These are phyloP conservation scores for Steinernema khuongi DNA, from an alignment of 1,140 invertebrate species.

Conservation along the genomic window DNA sequence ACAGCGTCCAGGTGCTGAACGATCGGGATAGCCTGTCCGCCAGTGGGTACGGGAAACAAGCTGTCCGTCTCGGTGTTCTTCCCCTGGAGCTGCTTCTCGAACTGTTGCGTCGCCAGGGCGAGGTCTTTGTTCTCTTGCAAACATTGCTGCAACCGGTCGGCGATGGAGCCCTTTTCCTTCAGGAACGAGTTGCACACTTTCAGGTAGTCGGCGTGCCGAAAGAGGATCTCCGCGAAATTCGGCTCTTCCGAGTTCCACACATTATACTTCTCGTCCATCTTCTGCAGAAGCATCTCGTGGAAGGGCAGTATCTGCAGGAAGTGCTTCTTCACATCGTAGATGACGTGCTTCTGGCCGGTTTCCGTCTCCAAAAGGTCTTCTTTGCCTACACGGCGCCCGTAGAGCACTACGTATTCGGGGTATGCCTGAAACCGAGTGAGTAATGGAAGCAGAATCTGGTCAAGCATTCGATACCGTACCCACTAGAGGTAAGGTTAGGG, in stretches of 20 bases:
- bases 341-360: constrained; percentile 16
- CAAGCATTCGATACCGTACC: too few species aligned
- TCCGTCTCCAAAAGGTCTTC: constrained; percentile 17
- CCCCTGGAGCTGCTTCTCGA: constrained; percentile 35
- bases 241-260: constrained; percentile 20
- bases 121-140: constrained; percentile 28
- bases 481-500: too few species aligned
- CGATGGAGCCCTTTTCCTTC: constrained; percentile 19
- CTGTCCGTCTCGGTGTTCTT: not conserved
- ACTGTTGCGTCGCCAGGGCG: constrained; percentile 20
- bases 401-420: constrained; percentile 21
- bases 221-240: constrained; percentile 21
- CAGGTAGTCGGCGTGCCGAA: constrained; percentile 24
- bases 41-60: not conserved
- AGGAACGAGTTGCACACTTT: constrained; percentile 25
- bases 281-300: constrained; percentile 23
- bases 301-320: constrained; percentile 18
- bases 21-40: constrained; percentile 40
- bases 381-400: constrained; percentile 15
- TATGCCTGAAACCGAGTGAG: not conserved
- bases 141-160: constrained; percentile 11
- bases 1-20: constrained; percentile 48
- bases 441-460: not conserved
- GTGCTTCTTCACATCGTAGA: constrained; percentile 17
- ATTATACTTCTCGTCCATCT: constrained; percentile 24